Percentiles rank a stretch among this genome's conserved stretches.
These are phyloP conservation scores for Carterocephalus palaemon DNA, from an alignment of 2,888 invertebrate species.

Conservation along the genomic window DNA sequence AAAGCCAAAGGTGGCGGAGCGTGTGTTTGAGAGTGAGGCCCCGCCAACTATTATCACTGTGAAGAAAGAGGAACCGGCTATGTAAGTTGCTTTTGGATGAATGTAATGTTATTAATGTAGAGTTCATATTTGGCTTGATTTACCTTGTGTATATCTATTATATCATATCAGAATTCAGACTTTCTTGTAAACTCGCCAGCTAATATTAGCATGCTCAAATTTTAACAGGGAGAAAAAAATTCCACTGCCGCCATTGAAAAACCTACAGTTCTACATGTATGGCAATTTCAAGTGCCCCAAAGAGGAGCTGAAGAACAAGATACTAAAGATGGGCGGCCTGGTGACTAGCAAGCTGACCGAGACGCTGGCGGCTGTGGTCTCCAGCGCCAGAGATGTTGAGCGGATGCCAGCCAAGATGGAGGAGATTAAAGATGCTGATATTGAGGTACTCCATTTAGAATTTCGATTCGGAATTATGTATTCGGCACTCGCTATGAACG, in stretches of 20 bases:
- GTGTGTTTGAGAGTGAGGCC: constrained; percentile 74
- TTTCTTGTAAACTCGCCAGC: too few relatives aligned
- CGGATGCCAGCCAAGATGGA: constrained; percentile 82
- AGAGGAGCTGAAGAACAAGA: constrained; percentile 82
- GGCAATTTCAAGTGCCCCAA: constrained; percentile 78
- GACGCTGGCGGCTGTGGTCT: constrained; percentile 86
- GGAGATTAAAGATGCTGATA: constrained; percentile 81
- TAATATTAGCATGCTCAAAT: constrained; percentile 1
- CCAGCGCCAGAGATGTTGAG: constrained; percentile 83
- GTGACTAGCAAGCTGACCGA: constrained; percentile 81
- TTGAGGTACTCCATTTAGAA: too few relatives aligned
- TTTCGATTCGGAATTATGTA: too few relatives aligned
- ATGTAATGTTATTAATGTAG: too few relatives aligned
- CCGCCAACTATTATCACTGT: constrained; percentile 49
- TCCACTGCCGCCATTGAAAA: constrained; percentile 84
- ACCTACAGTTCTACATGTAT: constrained; percentile 86
- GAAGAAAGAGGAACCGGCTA: constrained; percentile 73
- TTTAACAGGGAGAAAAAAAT: constrained; percentile 74
- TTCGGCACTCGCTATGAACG: too few relatives aligned
- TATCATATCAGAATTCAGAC: too few relatives aligned
- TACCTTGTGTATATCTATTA: too few relatives aligned
- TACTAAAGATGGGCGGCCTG: constrained; percentile 87
- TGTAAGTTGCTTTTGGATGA: too few relatives aligned
- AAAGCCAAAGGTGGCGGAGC: constrained; percentile 77
- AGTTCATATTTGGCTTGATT: too few relatives aligned